phyloP scores from a whole-genome alignment of 2,797 vertebrate species.

The Pterois miles region DNA sequence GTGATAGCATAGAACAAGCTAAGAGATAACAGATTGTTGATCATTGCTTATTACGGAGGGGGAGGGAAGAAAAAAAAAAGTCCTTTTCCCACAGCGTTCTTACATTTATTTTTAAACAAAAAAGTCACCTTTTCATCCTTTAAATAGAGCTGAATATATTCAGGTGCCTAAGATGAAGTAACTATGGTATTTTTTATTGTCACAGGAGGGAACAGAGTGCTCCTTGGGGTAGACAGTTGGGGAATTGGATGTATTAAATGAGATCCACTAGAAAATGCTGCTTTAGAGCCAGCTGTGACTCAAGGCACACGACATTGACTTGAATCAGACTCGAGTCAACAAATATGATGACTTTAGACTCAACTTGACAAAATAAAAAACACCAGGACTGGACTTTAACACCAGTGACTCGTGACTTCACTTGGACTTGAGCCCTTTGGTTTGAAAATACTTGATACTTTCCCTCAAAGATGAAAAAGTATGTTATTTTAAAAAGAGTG shows the following conservation, averaged over 20 bases:
- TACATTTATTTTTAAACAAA: slow-evolving; percentile 17
- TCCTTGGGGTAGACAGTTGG: background rate
- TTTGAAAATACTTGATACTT: too few species aligned
- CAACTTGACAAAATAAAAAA: too few species aligned
- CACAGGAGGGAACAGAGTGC: background rate
- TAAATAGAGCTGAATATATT: slow-evolving; percentile 1
- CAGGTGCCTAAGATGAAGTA: slow-evolving; percentile 3
- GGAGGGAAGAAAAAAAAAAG: slow-evolving; percentile 39
- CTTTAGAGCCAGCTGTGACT: background rate
- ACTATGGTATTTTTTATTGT: slow-evolving; percentile 14
- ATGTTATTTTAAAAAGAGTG: too few species aligned
- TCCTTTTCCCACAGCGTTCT: slow-evolving; percentile 16
- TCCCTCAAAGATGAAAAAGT: too few species aligned
- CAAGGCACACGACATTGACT: too few species aligned
- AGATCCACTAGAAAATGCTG: slow-evolving; percentile 12
- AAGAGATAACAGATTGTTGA: slow-evolving; percentile 74
- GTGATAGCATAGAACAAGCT: slow-evolving; percentile 63
- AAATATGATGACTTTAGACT: too few species aligned
- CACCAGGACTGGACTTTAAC: too few species aligned
- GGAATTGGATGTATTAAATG: slow-evolving; percentile 21
- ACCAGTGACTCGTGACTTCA: too few species aligned
- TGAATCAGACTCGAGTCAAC: too few species aligned
- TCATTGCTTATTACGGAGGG: slow-evolving; percentile 59
- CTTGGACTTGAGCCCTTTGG: too few species aligned
- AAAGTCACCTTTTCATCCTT: background rate